phyloP scores from a whole-genome alignment of 1,140 invertebrate genomes.

The Achatina immaculata region DNA sequence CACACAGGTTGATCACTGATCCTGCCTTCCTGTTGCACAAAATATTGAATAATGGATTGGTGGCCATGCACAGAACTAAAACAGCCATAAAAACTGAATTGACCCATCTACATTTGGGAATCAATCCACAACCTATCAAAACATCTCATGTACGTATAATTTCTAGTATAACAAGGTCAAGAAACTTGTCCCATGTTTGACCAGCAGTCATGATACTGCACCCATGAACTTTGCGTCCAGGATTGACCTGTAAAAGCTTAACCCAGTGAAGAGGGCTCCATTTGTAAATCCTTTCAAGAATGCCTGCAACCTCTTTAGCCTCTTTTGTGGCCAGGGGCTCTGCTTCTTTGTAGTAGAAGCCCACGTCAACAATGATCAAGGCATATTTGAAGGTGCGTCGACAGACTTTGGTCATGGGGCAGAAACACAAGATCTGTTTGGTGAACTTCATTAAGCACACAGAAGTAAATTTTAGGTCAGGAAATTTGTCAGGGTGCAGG shows the following conservation, averaged over 20 bases:
- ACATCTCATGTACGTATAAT: conserved; percentile 56
- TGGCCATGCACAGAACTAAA: conserved; percentile 46
- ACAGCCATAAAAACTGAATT: conserved; percentile 46
- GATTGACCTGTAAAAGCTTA: conserved; percentile 42
- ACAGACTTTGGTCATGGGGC: conserved; percentile 40
- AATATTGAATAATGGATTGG: conserved; percentile 60
- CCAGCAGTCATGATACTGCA: conserved; percentile 21
- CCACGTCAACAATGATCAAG: conserved; percentile 43
- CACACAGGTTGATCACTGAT: conserved; percentile 56
- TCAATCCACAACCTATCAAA: conserved; percentile 54
- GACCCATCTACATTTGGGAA: conserved; percentile 54
- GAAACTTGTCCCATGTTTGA: conserved; percentile 49
- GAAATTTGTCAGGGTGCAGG: conserved; percentile 38
- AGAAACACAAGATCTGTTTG: conserved; percentile 44
- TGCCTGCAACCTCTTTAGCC: conserved; percentile 39
- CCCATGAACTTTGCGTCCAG: too few species aligned
- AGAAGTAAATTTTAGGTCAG: conserved; percentile 34
- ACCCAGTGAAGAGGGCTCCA: conserved; percentile 39
- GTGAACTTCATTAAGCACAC: conserved; percentile 41
- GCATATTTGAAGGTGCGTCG: conserved; percentile 42
- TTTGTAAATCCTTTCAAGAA: conserved; percentile 44
- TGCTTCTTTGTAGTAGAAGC: conserved; percentile 43
- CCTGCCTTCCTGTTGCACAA: conserved; percentile 59
- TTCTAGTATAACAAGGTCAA: conserved; percentile 57
- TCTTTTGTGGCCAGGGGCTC: conserved; percentile 42